Evolutionary conservation across 2,888 invertebrate species (phyloP).

Genomic region (Dichetophora obliterata): DNA sequence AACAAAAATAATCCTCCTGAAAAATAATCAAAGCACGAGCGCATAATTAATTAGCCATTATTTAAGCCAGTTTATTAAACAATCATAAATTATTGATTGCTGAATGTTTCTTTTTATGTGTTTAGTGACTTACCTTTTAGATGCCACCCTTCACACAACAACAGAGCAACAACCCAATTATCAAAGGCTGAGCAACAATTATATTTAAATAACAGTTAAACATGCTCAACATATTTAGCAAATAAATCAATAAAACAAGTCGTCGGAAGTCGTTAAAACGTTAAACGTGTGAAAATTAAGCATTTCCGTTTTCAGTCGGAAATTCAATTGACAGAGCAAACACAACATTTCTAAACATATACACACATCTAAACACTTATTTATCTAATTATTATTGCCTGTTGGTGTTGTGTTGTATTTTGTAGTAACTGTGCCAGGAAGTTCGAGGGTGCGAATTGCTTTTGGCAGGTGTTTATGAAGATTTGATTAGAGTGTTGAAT

Average conservation of each 20-base stretch:
- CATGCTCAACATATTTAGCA: background rate
- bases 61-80: too few relatives aligned
- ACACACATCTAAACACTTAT: background rate
- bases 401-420: too few relatives aligned
- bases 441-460: background rate
- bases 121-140: too few relatives aligned
- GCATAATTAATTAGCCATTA: too few relatives aligned
- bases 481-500: background rate
- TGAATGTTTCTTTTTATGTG: too few relatives aligned
- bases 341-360: background rate
- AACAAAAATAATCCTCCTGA: too few relatives aligned
- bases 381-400: too few relatives aligned
- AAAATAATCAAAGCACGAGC: too few relatives aligned
- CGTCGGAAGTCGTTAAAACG: constrained; percentile 4
- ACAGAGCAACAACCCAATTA: background rate
- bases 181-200: background rate
- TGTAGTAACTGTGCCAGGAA: too few relatives aligned
- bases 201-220: background rate
- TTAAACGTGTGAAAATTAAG: constrained; percentile 6
- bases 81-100: too few relatives aligned
- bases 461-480: background rate
- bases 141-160: too few relatives aligned
- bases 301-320: constrained; percentile 11
- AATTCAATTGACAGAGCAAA: background rate
- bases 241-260: background rate